Conservation (phyloP, 2,888 invertebrate genomes). For the Synanthedon myopaeformis region DNA sequence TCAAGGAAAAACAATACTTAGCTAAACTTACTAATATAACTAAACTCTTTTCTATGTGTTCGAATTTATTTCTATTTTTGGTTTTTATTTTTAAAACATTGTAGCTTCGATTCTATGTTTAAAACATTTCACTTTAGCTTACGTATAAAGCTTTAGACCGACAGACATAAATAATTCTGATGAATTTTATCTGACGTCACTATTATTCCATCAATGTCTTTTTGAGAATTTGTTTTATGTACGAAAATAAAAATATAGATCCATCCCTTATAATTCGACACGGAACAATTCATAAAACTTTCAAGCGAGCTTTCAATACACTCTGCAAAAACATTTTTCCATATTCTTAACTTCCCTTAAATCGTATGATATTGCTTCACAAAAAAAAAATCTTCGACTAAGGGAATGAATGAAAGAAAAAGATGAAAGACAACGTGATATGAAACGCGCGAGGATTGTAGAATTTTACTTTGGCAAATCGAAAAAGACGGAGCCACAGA, state of each 20-base stretch:
- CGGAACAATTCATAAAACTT: neutral
- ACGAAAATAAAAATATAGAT: neutral
- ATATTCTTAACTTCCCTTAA: conserved; percentile 7
- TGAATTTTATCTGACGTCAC: too few species aligned
- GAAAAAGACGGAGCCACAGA: conserved; percentile 25
- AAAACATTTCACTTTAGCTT: too few species aligned
- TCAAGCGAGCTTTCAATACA: neutral
- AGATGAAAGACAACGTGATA: conserved; percentile 37
- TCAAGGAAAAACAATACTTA: too few species aligned
- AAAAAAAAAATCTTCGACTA: conserved; percentile 24
- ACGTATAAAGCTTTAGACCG: too few species aligned
- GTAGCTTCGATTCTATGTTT: too few species aligned
- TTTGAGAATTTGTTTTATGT: neutral
- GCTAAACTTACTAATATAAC: too few species aligned
- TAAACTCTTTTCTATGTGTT: too few species aligned
- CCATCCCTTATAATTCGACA: neutral
- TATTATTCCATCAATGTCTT: too few species aligned
- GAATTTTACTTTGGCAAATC: conserved; percentile 28
- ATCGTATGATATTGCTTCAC: conserved; percentile 20
- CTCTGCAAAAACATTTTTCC: neutral
- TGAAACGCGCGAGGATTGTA: conserved; percentile 31
- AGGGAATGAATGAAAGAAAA: conserved; percentile 27
- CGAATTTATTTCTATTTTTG: too few species aligned
- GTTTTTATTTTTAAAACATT: too few species aligned
- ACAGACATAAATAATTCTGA: too few species aligned